These are phyloP conservation scores for Chromobotia macracanthus DNA, from an alignment of 2,797 vertebrate species.

Conservation along the genomic window DNA sequence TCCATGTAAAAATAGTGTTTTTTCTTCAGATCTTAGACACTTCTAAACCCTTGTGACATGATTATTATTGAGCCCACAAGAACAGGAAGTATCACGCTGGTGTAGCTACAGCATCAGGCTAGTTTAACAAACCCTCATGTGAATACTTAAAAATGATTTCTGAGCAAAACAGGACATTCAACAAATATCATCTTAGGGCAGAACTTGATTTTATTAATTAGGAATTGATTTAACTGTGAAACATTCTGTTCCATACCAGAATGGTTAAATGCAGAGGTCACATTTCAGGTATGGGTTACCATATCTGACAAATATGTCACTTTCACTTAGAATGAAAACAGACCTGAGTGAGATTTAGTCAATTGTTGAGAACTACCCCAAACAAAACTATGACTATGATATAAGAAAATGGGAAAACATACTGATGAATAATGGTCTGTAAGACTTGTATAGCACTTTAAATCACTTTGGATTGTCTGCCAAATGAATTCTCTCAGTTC, in stretches of 20 bases:
- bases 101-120: not conserved
- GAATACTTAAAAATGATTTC: not conserved
- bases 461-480: no score
- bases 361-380: not conserved
- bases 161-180: not conserved
- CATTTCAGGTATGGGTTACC: no score
- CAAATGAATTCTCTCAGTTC: no score
- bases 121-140: not conserved
- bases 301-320: no score
- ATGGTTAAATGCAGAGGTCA: no score
- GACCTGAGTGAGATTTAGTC: not conserved
- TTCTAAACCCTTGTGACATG: slow-evolving; percentile 5
- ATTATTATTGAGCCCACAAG: slow-evolving; percentile 23
- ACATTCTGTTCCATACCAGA: not conserved
- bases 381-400: not conserved
- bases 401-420: no score
- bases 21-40: not conserved
- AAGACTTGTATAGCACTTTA: no score
- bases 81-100: not conserved
- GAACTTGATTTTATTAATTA: not conserved
- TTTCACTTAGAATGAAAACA: no score
- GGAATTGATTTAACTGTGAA: not conserved
- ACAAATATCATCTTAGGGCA: not conserved
- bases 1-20: slow-evolving; percentile 30
- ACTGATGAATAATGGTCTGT: no score